Evolutionary conservation across 2,797 vertebrate genomes (phyloP).

Genomic region (Remorina albescens): DNA sequence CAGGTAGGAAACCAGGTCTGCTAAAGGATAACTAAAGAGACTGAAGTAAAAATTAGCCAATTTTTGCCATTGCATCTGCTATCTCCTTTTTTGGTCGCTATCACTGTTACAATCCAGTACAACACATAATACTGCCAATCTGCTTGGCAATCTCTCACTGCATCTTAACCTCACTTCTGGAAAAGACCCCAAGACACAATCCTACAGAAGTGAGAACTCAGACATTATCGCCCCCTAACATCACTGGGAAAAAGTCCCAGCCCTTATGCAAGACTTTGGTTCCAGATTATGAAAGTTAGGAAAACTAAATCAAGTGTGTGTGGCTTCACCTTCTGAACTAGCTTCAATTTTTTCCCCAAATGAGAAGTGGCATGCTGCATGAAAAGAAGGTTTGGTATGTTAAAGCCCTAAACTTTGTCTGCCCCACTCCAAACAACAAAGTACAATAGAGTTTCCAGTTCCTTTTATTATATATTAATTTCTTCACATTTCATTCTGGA

Average conservation of each 20-base stretch:
- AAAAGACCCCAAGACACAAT: neutral
- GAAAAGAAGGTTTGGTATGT: constrained; percentile 10
- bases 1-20: constrained; percentile 12
- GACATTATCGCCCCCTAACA: neutral
- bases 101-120: neutral
- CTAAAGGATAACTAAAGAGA: constrained; percentile 22
- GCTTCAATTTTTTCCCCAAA: neutral
- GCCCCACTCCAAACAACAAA: constrained; percentile 3
- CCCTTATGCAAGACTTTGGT: neutral
- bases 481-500: constrained; percentile 48
- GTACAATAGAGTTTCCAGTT: constrained; percentile 15
- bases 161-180: neutral
- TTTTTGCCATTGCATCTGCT: neutral
- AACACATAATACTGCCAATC: constrained; percentile 4
- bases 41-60: constrained; percentile 12
- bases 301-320: constrained; percentile 1
- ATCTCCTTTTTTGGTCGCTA: neutral
- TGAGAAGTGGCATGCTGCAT: neutral
- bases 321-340: neutral
- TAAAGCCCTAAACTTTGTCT: neutral
- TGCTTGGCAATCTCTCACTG: constrained; percentile 2
- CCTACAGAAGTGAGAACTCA: neutral
- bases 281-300: neutral
- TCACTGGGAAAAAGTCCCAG: neutral
- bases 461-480: constrained; percentile 13